Evolutionary conservation across 2,113 vertebrate species (phyloP), one percentile per base, ranked within the genome.

Genomic region (Apteryx mantelli): DNA sequence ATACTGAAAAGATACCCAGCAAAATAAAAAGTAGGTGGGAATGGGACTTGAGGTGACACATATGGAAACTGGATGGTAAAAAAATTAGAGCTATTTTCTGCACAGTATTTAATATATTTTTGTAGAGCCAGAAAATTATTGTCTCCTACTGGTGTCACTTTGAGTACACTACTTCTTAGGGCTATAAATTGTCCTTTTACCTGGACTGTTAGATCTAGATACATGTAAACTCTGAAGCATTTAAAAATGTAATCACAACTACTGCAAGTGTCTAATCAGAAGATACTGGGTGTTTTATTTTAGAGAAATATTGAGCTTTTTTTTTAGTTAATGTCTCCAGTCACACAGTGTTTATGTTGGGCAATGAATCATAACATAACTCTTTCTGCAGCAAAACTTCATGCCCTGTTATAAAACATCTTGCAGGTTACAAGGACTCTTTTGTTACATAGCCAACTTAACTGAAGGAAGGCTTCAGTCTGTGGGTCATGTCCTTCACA

Each of bases 401-500:
- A 44, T 0, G 38, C 82, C 93, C 30, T 82, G 81, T 65, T 91
- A 32, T 13, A 68, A 89, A 94, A 95, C 22, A 42, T 78, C 34
- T 76, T 69, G 69, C 32, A 50, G 83, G 48, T 58, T 73, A 4
- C 56, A 87, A 89, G 42, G 42, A 26, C 38, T 40, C 9, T 83
- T 44, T 28, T 71, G 28, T 70, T 92, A 58, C 38, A 56, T 14
- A 86, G 68, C 36, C 55, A 81, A 21, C 32, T 79, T 84, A 60
- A 42, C 53, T 55, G 30, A 91, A 96, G 40, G 40, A 74, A 95
- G 52, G 46, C 69, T 93, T 90, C 56, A 42, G n/a, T 53, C 53
- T 14, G 5, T 74, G 58, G 78, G 91, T 94, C 81, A 70, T 5
- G 78, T 92, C 92, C 94, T 94, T 97, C 86, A 95, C 89, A 93